These are phyloP conservation scores for Sminthopsis crassicaudata DNA, from an alignment of 2,113 vertebrate species.

Conservation along the genomic window DNA sequence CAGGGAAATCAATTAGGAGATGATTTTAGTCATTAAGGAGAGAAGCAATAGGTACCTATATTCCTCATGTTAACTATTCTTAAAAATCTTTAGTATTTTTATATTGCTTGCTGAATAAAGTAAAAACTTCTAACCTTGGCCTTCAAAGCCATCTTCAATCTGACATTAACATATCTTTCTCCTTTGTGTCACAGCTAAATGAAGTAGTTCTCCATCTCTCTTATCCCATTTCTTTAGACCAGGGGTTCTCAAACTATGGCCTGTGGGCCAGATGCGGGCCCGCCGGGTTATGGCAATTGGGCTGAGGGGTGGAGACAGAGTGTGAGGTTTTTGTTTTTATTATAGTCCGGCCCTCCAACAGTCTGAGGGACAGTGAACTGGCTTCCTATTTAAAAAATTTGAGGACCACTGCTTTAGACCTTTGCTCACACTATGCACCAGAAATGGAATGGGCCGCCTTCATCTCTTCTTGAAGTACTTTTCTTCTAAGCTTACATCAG, in stretches of 20 bases:
- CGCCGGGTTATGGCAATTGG: too few relatives aligned
- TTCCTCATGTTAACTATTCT: not conserved
- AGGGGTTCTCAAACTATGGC: too few relatives aligned
- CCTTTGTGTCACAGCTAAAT: not conserved
- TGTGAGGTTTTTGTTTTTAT: too few relatives aligned
- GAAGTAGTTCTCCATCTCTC: not conserved
- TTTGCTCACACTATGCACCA: not conserved
- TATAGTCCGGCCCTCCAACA: too few relatives aligned
- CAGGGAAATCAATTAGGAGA: not conserved
- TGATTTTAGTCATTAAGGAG: not conserved
- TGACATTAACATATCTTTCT: not conserved
- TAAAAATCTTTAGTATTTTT: not conserved
- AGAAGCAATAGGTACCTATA: not conserved
- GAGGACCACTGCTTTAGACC: too few relatives aligned
- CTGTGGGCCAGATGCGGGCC: too few relatives aligned
- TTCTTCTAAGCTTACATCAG: not conserved
- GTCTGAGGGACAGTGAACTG: too few relatives aligned
- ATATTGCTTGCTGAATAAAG: not conserved
- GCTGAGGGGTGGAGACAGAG: too few relatives aligned
- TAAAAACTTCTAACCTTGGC: not conserved
- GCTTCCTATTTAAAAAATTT: too few relatives aligned
- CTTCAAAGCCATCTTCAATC: not conserved
- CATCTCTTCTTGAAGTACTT: not conserved
- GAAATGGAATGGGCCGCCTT: not conserved
- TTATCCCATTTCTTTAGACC: not conserved